Base-by-base conservation (phyloP, 2,113 vertebrate genomes). In the Xerus inauris region DNA sequence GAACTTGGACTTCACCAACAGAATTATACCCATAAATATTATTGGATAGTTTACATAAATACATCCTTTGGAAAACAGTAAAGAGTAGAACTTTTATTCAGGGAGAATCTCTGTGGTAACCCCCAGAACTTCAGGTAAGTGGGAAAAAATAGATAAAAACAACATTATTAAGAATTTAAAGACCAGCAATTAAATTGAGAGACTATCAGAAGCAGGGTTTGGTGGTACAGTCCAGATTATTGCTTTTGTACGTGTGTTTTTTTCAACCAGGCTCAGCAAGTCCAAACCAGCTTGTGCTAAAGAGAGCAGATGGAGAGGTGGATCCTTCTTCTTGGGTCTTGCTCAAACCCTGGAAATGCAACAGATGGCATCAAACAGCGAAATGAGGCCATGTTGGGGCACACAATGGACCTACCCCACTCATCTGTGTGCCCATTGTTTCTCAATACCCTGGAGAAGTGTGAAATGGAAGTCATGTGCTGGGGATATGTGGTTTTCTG, bases 271-370 rank as follows among this genome's bases (percentile, higher is more conserved):
- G 82, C 62, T 45, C 38, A 11, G 65, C 47, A 2, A 57, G 32
- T 65, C 75, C 65, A 88, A 93, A 84, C 4, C n/a, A 24, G 80
- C 19, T 19, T 92, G 72, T 76, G 69, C 17, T 28, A 8, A 59
- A 59, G 49, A 88, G 57, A 97, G 94, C 97, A 98, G 98, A 97
- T 98, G 97, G 96, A 75, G 90, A 88, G 96, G 97, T 98, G 96
- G 96, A 40, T 96, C 65, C 54, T 94, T 95, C 94, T 90, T 83
- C 84, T 62, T 0, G 9, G 88, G 83, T 72, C 85, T 72, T 90
- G 69, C 24, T 91, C 94, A 16, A 62, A 17, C 47, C 83, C 91
- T 69, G 22, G 54, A 83, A 26, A 22, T 64, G 97, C 87, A 95
- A 72, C 97, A 98, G 97, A 97, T 96, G 97, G 97, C 40, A 57